Evolutionary conservation across 2,888 invertebrate species (phyloP), one percentile per base, ranked within the genome.

Genomic region (Lydus trimaculatus): DNA sequence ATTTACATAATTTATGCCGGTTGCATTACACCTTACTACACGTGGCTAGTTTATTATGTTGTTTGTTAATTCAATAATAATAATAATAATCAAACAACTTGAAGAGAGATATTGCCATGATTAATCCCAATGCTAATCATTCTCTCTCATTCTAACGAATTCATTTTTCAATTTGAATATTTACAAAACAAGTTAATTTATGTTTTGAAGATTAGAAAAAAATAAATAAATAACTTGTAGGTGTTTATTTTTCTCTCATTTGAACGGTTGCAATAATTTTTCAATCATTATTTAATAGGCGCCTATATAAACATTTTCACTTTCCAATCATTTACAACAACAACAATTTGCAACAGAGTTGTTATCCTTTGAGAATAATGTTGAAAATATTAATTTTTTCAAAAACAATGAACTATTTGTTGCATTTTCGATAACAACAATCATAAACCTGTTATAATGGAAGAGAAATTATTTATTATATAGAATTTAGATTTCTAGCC

Each of bases 1-100:
- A 70, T 70, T 70, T 67, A 67, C 70, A 70, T 70, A 70, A 70
- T 70, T 70, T 70, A 70, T 70, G 39, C 70, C 43, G 66, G 61
- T 70, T 70, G 67, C 70, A 70, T 70, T 70, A 70, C 67, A 63
- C 65, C 70, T 36, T 59, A 63, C 65, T 52, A 64, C 70, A 70
- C 70, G 70, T 70, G 70, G 31, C 62, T 67, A 56, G 63, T 70
- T 70, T 70, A 70, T 70, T 67, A 67, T 61, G 61, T 62, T 70
- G 70, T 70, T 70, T 67, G 20, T 48, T 48, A 48, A 63, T 43
- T 15, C 13, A 15, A 17, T 43, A 13, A 17, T 60, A 28, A 36
- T 15, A 1, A 39, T n/a, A n/a, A n/a, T n/a, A n/a, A n/a, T n/a
- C n/a, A n/a, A n/a, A n/a, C n/a, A n/a, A n/a, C n/a, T n/a, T n/a